These are phyloP conservation scores for Oxytorus armatus DNA, from an alignment of 2,888 invertebrate genomes.

Conservation along the genomic window DNA sequence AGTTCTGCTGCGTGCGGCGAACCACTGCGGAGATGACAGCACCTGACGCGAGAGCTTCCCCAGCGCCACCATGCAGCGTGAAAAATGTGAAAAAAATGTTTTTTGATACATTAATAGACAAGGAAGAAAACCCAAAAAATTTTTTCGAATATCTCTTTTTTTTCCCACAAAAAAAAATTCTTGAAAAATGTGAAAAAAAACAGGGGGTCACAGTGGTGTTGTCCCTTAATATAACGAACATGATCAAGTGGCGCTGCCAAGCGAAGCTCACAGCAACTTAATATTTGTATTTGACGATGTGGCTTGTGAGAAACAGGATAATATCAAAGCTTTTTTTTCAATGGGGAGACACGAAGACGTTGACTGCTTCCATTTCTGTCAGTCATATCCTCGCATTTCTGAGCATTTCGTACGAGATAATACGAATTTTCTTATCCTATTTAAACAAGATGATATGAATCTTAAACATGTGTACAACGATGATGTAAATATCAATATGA, in stretches of 20 bases:
- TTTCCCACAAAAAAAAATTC: no score
- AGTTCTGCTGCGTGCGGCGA: no score
- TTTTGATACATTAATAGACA: no score
- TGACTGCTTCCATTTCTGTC: constrained; percentile 69
- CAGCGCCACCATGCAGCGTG: no score
- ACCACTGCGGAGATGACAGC: no score
- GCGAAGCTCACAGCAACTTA: constrained; percentile 70
- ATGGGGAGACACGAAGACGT: constrained; percentile 69
- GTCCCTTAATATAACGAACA: constrained; percentile 65
- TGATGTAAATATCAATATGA: constrained; percentile 71
- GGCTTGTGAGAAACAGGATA: constrained; percentile 71
- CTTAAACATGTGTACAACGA: constrained; percentile 68
- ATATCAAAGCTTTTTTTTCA: constrained; percentile 67
- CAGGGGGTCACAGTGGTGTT: no score
- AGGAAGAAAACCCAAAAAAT: no score
- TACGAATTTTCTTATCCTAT: constrained; percentile 69
- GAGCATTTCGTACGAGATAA: constrained; percentile 71
- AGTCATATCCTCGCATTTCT: constrained; percentile 69
- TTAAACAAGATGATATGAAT: constrained; percentile 71
- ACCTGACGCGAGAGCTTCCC: no score
- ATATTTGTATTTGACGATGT: constrained; percentile 76
- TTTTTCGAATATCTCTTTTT: no score
- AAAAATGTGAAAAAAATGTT: no score
- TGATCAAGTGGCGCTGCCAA: constrained; percentile 69
- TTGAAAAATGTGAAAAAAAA: no score